Evolutionary conservation across 2,797 vertebrate genomes (phyloP).

Genomic region (Natrix natrix): DNA sequence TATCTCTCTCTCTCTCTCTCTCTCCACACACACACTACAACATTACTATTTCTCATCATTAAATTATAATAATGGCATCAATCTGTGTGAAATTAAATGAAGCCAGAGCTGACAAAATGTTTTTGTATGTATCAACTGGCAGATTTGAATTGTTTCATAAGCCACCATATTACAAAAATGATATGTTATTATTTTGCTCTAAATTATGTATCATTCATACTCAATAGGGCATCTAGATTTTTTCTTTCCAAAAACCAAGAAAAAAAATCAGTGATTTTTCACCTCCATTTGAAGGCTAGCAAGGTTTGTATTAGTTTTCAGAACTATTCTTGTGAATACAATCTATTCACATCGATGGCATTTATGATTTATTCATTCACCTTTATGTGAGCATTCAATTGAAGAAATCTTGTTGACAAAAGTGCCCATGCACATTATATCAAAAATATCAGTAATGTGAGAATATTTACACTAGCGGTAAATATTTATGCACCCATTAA

Average conservation of each 20-base stretch:
- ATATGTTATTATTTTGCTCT: background rate
- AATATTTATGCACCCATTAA: background rate
- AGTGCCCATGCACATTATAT: constrained; percentile 23
- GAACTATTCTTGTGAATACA: constrained; percentile 12
- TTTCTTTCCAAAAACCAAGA: background rate
- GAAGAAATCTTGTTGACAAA: constrained; percentile 29
- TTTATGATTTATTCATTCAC: constrained; percentile 36
- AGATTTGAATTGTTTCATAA: background rate
- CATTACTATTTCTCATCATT: background rate
- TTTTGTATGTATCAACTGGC: background rate
- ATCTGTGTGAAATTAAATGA: background rate
- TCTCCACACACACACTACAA: background rate
- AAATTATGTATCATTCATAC: background rate
- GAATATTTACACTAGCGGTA: constrained; percentile 12
- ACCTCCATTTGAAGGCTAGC: background rate
- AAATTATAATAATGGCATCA: background rate
- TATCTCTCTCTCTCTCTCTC: background rate
- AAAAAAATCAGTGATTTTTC: background rate
- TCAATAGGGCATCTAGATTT: background rate
- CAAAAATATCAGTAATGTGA: constrained; percentile 21
- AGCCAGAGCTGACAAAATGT: background rate
- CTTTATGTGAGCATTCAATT: constrained; percentile 30
- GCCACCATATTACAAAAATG: background rate
- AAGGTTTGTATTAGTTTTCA: background rate
- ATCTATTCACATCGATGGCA: constrained; percentile 17